These are phyloP conservation scores for Tapirus indicus DNA, from an alignment of 2,797 vertebrate species.

Conservation along the genomic window DNA sequence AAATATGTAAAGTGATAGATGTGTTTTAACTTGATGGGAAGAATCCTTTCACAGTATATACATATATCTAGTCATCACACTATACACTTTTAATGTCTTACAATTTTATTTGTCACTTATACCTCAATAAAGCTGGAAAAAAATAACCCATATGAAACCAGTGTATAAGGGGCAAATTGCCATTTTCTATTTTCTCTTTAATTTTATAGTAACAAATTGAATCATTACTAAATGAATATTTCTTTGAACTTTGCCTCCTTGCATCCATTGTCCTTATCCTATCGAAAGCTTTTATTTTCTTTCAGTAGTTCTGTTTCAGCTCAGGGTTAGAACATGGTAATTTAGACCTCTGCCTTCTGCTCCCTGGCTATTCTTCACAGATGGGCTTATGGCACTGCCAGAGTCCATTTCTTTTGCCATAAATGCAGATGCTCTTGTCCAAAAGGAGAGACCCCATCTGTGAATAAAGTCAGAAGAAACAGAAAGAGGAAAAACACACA, in stretches of 20 bases:
- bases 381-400: neutral
- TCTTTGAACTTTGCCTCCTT: neutral
- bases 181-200: neutral
- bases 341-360: neutral
- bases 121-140: neutral
- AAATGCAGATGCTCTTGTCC: neutral
- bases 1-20: neutral
- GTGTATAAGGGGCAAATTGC: neutral
- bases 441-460: neutral
- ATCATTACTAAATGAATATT: neutral
- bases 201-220: neutral
- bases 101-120: neutral
- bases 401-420: neutral
- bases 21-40: neutral
- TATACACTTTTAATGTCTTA: neutral
- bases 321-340: neutral
- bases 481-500: neutral
- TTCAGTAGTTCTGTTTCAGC: neutral
- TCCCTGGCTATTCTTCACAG: neutral
- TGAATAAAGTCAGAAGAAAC: neutral
- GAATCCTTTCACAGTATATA: no score
- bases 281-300: neutral
- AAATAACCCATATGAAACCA: slow-evolving; percentile 50
- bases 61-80: neutral
- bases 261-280: neutral